These are phyloP conservation scores for Parapsyche elsis DNA, from an alignment of 1,140 invertebrate species.

Conservation along the genomic window DNA sequence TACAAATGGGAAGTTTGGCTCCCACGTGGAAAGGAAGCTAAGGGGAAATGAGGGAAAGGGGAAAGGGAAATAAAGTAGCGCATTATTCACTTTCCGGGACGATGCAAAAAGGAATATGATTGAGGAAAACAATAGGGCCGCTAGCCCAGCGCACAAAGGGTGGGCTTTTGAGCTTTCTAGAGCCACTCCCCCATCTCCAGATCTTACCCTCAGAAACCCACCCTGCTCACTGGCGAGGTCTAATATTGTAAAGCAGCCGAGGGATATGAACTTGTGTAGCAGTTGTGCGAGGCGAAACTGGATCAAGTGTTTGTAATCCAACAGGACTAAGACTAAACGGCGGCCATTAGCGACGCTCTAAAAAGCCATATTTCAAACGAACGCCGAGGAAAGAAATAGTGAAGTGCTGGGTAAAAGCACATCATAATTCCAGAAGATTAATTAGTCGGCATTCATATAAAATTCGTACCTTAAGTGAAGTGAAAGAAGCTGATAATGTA, in stretches of 20 bases:
- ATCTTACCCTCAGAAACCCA: slow-evolving; percentile 10
- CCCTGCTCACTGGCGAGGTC: slow-evolving; percentile 8
- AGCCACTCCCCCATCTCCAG: too few species aligned
- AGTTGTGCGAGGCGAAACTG: background rate
- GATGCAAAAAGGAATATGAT: slow-evolving; percentile 48
- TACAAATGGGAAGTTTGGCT: background rate
- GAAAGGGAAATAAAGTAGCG: slow-evolving; percentile 45
- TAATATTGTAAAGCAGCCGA: slow-evolving; percentile 38
- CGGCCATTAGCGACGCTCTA: slow-evolving; percentile 21
- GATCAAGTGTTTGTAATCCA: slow-evolving; percentile 30
- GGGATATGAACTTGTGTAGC: background rate
- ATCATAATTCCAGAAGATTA: too few species aligned
- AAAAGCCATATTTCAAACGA: slow-evolving; percentile 30
- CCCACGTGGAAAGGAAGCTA: background rate
- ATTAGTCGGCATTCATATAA: too few species aligned
- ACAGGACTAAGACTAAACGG: slow-evolving; percentile 24
- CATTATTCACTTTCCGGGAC: slow-evolving; percentile 48
- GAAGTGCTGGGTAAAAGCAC: too few species aligned
- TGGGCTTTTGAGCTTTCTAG: slow-evolving; percentile 25
- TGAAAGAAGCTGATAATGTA: too few species aligned
- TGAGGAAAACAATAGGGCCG: slow-evolving; percentile 49
- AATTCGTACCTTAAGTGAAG: too few species aligned
- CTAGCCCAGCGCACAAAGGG: slow-evolving; percentile 39
- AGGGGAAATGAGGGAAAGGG: background rate
- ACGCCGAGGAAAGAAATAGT: background rate